Percentiles rank a stretch among this genome's conserved stretches.
These are phyloP conservation scores for Hetaerina americana DNA, from an alignment of 1,140 invertebrate species.

Conservation along the genomic window DNA sequence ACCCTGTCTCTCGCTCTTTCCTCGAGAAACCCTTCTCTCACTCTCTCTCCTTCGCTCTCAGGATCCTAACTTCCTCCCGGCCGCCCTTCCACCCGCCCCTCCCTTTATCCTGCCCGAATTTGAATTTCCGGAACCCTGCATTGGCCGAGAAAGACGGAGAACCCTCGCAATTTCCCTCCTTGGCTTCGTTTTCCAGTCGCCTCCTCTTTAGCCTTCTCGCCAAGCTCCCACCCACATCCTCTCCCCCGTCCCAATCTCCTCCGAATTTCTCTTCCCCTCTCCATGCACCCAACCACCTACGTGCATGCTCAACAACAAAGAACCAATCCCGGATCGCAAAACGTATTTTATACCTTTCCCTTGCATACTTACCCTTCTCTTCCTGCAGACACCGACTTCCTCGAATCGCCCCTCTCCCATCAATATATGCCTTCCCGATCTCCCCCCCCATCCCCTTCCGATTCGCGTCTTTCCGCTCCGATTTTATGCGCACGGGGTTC, in stretches of 20 bases:
- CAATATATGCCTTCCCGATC: not conserved
- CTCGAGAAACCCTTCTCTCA: not conserved
- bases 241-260: no score
- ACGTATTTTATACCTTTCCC: not conserved
- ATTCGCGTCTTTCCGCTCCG: no score
- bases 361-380: not conserved
- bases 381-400: not conserved
- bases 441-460: not conserved
- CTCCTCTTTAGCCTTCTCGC: not conserved
- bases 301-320: no score
- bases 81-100: not conserved
- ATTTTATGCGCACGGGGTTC: no score
- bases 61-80: not conserved
- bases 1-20: not conserved
- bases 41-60: not conserved
- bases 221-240: not conserved
- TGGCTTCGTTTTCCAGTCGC: no score
- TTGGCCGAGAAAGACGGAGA: not conserved
- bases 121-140: not conserved
- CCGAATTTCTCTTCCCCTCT: no score
- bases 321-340: not conserved
- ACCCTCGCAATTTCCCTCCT: not conserved
- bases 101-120: not conserved
- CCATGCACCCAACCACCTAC: no score
- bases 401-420: not conserved